Evolutionary conservation across 2,888 invertebrate species (phyloP).

Genomic region (Nysson spinosus): DNA sequence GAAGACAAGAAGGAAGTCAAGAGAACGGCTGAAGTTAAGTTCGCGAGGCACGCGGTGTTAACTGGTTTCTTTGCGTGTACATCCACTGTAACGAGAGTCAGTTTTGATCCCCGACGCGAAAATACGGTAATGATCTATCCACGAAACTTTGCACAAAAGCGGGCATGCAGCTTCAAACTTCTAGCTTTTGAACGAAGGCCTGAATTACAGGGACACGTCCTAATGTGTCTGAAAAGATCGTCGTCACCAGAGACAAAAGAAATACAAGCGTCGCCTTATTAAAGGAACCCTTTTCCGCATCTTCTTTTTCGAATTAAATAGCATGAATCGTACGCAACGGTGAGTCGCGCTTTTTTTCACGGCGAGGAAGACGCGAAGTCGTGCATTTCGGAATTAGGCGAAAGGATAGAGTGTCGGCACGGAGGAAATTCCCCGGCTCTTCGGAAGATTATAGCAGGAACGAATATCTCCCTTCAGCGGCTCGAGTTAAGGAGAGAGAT

Average conservation of each 20-base stretch:
- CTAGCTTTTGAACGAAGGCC: neutral
- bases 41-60: conserved; percentile 31
- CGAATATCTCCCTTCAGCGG: conserved; percentile 31
- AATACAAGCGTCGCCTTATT: too few species aligned
- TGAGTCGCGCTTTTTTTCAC: too few species aligned
- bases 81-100: conserved; percentile 44
- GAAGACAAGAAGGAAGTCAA: conserved; percentile 18
- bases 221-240: too few species aligned
- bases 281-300: too few species aligned
- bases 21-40: conserved; percentile 11
- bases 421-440: conserved; percentile 52
- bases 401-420: conserved; percentile 29
- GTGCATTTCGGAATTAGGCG: conserved; percentile 39
- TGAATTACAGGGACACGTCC: too few species aligned
- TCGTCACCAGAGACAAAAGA: too few species aligned
- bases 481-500: conserved; percentile 42
- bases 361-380: too few species aligned
- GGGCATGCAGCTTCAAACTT: neutral
- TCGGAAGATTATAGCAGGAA: conserved; percentile 30
- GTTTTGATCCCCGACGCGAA: conserved; percentile 39
- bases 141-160: conserved; percentile 1
- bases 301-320: too few species aligned
- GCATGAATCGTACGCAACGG: too few species aligned
- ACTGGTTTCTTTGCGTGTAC: conserved; percentile 55
- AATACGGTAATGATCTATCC: conserved; percentile 40